Evolutionary conservation across 2,888 invertebrate genomes (phyloP).

Genomic region (Coleophora deauratella): DNA sequence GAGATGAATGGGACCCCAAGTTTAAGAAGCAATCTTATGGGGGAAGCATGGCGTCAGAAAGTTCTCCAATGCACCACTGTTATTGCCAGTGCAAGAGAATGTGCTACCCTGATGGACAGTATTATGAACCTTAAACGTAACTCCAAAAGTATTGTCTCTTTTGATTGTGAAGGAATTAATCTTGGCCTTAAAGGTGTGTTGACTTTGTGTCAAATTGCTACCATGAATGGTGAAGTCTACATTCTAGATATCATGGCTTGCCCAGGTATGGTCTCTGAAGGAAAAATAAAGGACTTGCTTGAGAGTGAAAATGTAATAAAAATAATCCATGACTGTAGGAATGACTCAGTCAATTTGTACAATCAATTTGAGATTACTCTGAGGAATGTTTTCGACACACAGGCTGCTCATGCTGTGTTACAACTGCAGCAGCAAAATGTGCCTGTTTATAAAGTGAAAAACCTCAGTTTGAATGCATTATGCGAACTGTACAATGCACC

Average conservation of each 20-base stretch:
- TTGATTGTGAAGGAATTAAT: slow-evolving; percentile 96
- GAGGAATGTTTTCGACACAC: slow-evolving; percentile 92
- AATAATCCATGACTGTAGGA: slow-evolving; percentile 94
- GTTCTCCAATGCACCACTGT: slow-evolving; percentile 88
- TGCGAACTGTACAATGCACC: slow-evolving; percentile 93
- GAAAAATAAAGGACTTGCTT: slow-evolving; percentile 85
- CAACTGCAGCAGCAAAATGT: slow-evolving; percentile 92
- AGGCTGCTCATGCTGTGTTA: slow-evolving; percentile 93
- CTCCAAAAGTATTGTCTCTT: slow-evolving; percentile 79
- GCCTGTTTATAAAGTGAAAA: slow-evolving; percentile 96
- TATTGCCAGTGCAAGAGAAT: slow-evolving; percentile 85
- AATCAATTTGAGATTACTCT: slow-evolving; percentile 89
- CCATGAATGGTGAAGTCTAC: slow-evolving; percentile 86
- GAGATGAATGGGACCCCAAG: slow-evolving; percentile 59
- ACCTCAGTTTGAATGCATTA: slow-evolving; percentile 91
- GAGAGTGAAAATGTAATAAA: slow-evolving; percentile 88
- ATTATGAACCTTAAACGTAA: slow-evolving; percentile 76
- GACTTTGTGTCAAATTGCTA: slow-evolving; percentile 89
- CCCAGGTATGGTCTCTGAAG: slow-evolving; percentile 83
- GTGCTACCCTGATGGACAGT: slow-evolving; percentile 83
- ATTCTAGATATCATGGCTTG: slow-evolving; percentile 92
- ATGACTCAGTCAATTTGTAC: slow-evolving; percentile 90
- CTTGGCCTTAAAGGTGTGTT: slow-evolving; percentile 91
- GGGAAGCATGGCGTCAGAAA: slow-evolving; percentile 87
- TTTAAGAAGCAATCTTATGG: slow-evolving; percentile 61